Conservation (phyloP, 2,113 vertebrate genomes). For the Sinocyclocheilus anophthalmus region DNA sequence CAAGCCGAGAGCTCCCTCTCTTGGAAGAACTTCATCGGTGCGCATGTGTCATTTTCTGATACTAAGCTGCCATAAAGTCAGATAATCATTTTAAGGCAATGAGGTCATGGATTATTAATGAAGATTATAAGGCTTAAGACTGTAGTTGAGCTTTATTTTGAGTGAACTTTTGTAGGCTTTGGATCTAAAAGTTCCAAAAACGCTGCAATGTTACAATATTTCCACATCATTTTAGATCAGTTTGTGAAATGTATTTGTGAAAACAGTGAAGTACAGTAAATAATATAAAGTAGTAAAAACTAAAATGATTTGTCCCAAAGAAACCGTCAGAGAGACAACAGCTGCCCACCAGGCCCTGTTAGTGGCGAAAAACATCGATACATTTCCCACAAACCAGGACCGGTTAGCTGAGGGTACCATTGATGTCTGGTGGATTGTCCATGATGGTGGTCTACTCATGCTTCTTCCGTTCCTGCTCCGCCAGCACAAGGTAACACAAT, state of each 20-base stretch:
- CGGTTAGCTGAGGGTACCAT: conserved; percentile 84
- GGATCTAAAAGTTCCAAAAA: background rate
- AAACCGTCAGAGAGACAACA: conserved; percentile 90
- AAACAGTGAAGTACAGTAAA: background rate
- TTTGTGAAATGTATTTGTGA: background rate
- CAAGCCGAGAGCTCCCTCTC: conserved; percentile 75
- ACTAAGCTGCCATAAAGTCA: background rate
- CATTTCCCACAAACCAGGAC: conserved; percentile 86
- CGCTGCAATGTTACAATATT: background rate
- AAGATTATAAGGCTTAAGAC: conserved; percentile 21
- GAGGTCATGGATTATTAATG: background rate
- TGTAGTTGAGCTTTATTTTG: conserved; percentile 6
- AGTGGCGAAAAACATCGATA: conserved; percentile 92
- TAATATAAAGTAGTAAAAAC: background rate
- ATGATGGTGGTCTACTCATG: conserved; percentile 95
- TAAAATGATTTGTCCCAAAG: conserved; percentile 65
- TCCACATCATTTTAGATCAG: background rate
- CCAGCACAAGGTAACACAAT: conserved; percentile 87
- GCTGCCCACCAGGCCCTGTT: conserved; percentile 89
- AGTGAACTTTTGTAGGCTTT: background rate
- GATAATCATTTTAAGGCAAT: conserved; percentile 14
- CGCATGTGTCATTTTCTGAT: conserved; percentile 32
- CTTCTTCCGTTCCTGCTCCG: conserved; percentile 90
- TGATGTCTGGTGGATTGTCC: conserved; percentile 97
- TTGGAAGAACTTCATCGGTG: conserved; percentile 93